Evolutionary conservation across 2,888 invertebrate species (phyloP).

Genomic region (Tinea trinotella): DNA sequence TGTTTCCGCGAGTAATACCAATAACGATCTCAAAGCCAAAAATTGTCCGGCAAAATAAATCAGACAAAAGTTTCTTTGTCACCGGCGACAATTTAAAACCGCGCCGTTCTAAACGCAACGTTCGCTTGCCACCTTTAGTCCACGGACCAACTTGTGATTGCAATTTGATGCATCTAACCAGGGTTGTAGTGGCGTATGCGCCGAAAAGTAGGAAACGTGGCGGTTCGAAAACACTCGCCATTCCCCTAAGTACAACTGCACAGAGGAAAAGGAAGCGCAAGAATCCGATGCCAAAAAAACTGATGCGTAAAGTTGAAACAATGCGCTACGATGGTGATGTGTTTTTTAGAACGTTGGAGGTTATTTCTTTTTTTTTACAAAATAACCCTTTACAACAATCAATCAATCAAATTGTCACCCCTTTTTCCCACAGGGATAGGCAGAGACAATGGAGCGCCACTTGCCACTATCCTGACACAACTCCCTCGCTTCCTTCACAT

Average conservation of each 20-base stretch:
- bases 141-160: slow-evolving; percentile 43
- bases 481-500: no score
- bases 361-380: slow-evolving; percentile 25
- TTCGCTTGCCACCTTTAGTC: slow-evolving; percentile 32
- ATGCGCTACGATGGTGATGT: slow-evolving; percentile 42
- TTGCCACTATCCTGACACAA: no score
- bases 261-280: slow-evolving; percentile 41
- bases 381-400: no score
- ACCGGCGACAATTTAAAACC: slow-evolving; percentile 39
- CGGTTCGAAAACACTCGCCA: slow-evolving; percentile 45
- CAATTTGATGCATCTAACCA: slow-evolving; percentile 47
- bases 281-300: slow-evolving; percentile 37
- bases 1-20: slow-evolving; percentile 41
- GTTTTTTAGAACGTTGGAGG: slow-evolving; percentile 62
- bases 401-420: no score
- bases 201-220: slow-evolving; percentile 48
- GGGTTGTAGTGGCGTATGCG: slow-evolving; percentile 46
- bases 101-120: slow-evolving; percentile 33
- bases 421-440: no score
- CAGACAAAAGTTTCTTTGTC: slow-evolving; percentile 34
- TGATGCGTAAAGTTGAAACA: slow-evolving; percentile 35
- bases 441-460: no score
- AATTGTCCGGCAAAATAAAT: slow-evolving; percentile 30
- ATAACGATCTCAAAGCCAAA: slow-evolving; percentile 55
- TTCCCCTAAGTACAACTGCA: slow-evolving; percentile 45